phyloP scores from a whole-genome alignment of 1,140 invertebrate species.

The Globodera ellingtonae region DNA sequence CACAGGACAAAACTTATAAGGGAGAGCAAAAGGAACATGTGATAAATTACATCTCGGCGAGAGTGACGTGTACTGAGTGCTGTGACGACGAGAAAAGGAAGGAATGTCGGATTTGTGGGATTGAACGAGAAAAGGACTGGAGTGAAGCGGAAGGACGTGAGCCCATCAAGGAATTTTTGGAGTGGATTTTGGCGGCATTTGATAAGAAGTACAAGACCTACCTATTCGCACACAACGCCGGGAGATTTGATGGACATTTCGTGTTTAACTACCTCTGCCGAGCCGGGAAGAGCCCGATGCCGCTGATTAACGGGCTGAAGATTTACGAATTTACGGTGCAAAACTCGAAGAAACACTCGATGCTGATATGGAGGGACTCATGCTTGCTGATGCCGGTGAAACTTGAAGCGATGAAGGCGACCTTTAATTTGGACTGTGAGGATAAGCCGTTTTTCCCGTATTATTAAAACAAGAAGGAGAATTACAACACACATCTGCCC shows the following conservation, averaged over 20 bases:
- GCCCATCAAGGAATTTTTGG: not conserved
- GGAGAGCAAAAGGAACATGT: not conserved
- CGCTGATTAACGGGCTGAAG: not conserved
- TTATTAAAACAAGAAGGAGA: not conserved
- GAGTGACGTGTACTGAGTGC: not conserved
- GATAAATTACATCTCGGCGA: not conserved
- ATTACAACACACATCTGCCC: not conserved
- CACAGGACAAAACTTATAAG: not conserved
- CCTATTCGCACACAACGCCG: not conserved
- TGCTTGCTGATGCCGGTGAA: not conserved
- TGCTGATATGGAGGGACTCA: not conserved
- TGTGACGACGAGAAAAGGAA: not conserved
- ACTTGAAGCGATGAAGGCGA: not conserved
- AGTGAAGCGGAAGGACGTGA: not conserved
- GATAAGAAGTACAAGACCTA: not conserved
- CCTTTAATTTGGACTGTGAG: not conserved
- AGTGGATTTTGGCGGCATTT: not conserved
- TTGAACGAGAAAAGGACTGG: not conserved
- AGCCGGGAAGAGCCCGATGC: not conserved
- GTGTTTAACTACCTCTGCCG: not conserved
- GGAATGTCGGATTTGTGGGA: not conserved
- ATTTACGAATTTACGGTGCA: constrained; percentile 2
- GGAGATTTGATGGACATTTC: constrained; percentile 1
- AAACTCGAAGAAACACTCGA: not conserved
- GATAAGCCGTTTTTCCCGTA: not conserved